Conservation (phyloP, 2,888 invertebrate genomes). For the Blastobasis lacticolella region DNA sequence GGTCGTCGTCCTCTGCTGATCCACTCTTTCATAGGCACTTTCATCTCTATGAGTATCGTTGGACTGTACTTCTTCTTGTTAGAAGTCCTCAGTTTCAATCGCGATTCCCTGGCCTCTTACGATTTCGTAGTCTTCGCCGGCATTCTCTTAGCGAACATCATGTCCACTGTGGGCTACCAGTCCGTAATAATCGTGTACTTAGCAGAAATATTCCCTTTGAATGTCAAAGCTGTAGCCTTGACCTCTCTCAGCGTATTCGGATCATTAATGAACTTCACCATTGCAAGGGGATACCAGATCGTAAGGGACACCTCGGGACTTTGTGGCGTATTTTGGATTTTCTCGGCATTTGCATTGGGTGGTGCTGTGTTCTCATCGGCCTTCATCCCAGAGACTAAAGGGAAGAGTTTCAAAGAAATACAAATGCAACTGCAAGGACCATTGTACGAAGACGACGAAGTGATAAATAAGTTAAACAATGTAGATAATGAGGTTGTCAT, state of each 20-base stretch:
- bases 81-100: conserved; percentile 30
- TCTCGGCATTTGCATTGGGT: conserved; percentile 47
- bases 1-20: conserved; percentile 64
- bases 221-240: conserved; percentile 69
- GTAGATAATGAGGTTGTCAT: no score
- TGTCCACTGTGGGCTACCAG: conserved; percentile 55
- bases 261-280: conserved; percentile 57
- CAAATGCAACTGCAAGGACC: conserved; percentile 64
- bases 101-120: conserved; percentile 28
- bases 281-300: conserved; percentile 66
- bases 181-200: conserved; percentile 62
- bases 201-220: conserved; percentile 72
- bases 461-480: conserved; percentile 23
- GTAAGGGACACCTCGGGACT: conserved; percentile 59
- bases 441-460: conserved; percentile 27
- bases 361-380: conserved; percentile 62
- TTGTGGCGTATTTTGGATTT: conserved; percentile 62
- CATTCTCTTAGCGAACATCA: conserved; percentile 36
- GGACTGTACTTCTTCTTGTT: conserved; percentile 51
- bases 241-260: conserved; percentile 58
- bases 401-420: conserved; percentile 71
- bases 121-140: conserved; percentile 52
- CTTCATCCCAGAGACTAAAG: conserved; percentile 73
- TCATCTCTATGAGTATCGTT: conserved; percentile 24
- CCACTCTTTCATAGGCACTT: conserved; percentile 45